Evolutionary conservation across 2,888 invertebrate genomes (phyloP).

Genomic region (Psococerastis gibbosa): DNA sequence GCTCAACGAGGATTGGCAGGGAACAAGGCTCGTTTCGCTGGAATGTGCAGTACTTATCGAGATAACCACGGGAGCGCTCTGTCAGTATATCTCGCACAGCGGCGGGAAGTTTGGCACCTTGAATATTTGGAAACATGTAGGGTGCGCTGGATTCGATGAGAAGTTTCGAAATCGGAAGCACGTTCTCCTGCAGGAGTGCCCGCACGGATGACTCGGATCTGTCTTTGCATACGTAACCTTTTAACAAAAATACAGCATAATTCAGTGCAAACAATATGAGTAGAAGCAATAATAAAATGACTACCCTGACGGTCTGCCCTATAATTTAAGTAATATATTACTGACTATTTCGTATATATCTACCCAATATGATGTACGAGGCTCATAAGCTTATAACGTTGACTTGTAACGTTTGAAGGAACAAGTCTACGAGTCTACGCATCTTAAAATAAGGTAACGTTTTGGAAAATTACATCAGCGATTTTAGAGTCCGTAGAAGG

Average conservation of each 20-base stretch:
- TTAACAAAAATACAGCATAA: conserved; percentile 17
- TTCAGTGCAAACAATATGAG: conserved; percentile 9
- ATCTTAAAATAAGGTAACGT: too few species aligned
- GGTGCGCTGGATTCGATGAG: conserved; percentile 88
- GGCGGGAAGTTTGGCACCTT: conserved; percentile 76
- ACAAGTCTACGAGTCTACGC: too few species aligned
- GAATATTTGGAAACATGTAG: conserved; percentile 89
- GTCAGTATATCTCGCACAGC: conserved; percentile 76
- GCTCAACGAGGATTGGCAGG: conserved; percentile 77
- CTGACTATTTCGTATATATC: conserved; percentile 16
- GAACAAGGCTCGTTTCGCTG: conserved; percentile 94
- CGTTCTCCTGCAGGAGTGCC: conserved; percentile 57
- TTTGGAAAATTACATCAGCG: too few species aligned
- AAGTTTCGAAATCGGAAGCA: conserved; percentile 64
- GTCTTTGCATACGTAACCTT: conserved; percentile 74
- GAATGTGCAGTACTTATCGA: conserved; percentile 83
- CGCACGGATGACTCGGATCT: conserved; percentile 81
- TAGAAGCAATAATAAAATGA: conserved; percentile 12
- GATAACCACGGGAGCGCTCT: conserved; percentile 62
- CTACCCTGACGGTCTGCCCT: background rate
- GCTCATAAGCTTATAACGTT: too few species aligned
- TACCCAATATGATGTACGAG: too few species aligned
- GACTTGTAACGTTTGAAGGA: too few species aligned
- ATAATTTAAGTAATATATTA: too few species aligned
- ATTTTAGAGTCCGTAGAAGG: too few species aligned